Conservation (phyloP, 2,797 vertebrate genomes). For the Euthynnus affinis region DNA sequence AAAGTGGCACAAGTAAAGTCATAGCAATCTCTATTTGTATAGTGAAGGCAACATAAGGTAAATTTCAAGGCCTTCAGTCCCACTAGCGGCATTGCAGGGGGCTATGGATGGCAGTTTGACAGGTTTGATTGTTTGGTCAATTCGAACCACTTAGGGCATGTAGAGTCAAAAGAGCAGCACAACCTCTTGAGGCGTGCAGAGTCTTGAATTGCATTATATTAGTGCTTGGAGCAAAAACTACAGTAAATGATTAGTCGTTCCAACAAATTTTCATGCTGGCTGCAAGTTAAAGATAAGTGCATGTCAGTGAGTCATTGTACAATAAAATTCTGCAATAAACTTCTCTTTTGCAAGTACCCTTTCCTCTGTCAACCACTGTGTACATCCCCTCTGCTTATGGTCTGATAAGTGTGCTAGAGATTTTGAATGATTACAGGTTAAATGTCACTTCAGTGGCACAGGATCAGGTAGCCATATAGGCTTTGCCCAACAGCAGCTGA, state of each 20-base stretch:
- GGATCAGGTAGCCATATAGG: neutral
- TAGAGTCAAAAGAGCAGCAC: neutral
- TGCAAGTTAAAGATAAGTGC: neutral
- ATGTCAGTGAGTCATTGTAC: neutral
- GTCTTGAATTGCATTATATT: neutral
- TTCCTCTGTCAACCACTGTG: neutral
- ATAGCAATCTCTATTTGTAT: conserved; percentile 3
- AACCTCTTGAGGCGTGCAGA: neutral
- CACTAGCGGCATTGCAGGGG: neutral
- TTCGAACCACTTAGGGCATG: neutral
- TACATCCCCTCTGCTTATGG: neutral
- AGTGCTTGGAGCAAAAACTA: no score
- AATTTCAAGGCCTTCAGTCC: neutral
- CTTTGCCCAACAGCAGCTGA: neutral
- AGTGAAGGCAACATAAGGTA: conserved; percentile 9
- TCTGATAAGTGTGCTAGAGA: neutral
- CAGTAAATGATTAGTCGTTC: no score
- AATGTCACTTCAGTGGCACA: neutral
- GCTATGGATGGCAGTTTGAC: conserved; percentile 2
- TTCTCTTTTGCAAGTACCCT: neutral
- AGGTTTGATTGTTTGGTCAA: neutral
- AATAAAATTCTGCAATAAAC: neutral
- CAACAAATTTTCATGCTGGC: neutral
- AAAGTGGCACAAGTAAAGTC: conserved; percentile 3
- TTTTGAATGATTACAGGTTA: neutral